Evolutionary conservation across 2,797 vertebrate species (phyloP).

Genomic region (Cyclura pinguis): DNA sequence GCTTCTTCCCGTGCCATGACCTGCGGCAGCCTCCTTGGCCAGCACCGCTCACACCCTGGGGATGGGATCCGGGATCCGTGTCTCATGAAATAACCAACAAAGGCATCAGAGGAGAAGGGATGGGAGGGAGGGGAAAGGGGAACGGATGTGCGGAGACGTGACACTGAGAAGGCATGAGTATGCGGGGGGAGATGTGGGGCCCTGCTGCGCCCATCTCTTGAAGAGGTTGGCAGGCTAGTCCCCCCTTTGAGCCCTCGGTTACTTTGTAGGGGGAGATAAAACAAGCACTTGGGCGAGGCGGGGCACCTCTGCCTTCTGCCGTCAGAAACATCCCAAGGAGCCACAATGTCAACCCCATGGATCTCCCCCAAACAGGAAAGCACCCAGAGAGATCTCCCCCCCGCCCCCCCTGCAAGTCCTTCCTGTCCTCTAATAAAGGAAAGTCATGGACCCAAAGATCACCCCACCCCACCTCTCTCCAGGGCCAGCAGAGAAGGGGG

Average conservation of each 20-base stretch:
- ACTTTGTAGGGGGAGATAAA: no score
- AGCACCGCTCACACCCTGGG: not conserved
- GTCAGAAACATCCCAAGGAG: not conserved
- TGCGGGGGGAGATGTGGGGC: no score
- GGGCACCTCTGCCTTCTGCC: no score
- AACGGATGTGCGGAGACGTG: not conserved
- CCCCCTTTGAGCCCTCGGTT: not conserved
- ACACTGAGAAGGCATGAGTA: not conserved
- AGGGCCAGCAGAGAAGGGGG: no score
- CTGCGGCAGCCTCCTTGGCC: no score
- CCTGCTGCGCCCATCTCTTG: not conserved
- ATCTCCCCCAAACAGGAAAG: not conserved
- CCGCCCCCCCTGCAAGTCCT: not conserved
- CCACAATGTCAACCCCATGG: no score
- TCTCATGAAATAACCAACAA: not conserved
- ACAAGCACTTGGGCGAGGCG: no score
- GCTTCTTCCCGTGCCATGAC: not conserved
- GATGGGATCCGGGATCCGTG: not conserved
- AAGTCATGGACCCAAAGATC: not conserved
- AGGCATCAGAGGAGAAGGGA: not conserved
- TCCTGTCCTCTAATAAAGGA: no score
- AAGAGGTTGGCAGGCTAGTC: not conserved
- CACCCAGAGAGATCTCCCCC: not conserved
- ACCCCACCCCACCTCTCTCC: not conserved
- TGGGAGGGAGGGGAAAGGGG: rapidly evolving